Percentiles rank a stretch among this genome's conserved stretches.
Evolutionary conservation across 2,888 invertebrate species (phyloP).

Genomic region (Brachypterus glaber): DNA sequence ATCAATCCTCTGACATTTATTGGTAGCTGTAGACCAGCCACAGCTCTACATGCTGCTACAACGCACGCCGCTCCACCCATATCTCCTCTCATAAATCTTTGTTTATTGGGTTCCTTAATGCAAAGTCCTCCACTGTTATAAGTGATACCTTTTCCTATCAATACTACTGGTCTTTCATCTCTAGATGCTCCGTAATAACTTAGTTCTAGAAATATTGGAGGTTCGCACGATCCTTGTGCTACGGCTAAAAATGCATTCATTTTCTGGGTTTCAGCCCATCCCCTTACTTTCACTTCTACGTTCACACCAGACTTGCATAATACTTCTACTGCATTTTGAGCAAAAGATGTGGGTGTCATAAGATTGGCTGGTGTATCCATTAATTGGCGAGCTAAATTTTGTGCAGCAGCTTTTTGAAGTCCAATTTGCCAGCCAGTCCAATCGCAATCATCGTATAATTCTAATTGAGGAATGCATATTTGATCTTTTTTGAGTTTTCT

Average conservation of each 20-base stretch:
- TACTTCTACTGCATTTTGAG: conserved; percentile 56
- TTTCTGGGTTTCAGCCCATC: conserved; percentile 68
- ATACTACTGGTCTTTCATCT: conserved; percentile 55
- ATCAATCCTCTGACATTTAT: conserved; percentile 65
- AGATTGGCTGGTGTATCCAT: conserved; percentile 75
- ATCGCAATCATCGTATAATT: conserved; percentile 55
- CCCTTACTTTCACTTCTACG: conserved; percentile 55
- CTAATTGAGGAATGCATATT: conserved; percentile 39
- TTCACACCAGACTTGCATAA: conserved; percentile 48
- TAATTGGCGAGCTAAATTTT: conserved; percentile 66
- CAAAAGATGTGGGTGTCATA: conserved; percentile 70
- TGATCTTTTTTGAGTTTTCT: conserved; percentile 43
- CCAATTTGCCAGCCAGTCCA: conserved; percentile 65
- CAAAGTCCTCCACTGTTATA: conserved; percentile 65
- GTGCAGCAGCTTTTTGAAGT: conserved; percentile 61
- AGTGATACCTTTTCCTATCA: conserved; percentile 52
- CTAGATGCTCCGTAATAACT: conserved; percentile 57
- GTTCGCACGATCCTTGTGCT: conserved; percentile 66
- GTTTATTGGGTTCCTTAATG: conserved; percentile 51
- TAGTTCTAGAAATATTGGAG: conserved; percentile 69
- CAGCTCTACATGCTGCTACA: conserved; percentile 58
- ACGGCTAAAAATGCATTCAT: conserved; percentile 75
- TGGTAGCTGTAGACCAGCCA: conserved; percentile 59
- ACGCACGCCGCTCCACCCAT: conserved; percentile 82
- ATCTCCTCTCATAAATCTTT: conserved; percentile 68